These are phyloP conservation scores for Siderastrea siderea DNA, from an alignment of 92 coral and sea anemone genomes.

Conservation along the genomic window DNA sequence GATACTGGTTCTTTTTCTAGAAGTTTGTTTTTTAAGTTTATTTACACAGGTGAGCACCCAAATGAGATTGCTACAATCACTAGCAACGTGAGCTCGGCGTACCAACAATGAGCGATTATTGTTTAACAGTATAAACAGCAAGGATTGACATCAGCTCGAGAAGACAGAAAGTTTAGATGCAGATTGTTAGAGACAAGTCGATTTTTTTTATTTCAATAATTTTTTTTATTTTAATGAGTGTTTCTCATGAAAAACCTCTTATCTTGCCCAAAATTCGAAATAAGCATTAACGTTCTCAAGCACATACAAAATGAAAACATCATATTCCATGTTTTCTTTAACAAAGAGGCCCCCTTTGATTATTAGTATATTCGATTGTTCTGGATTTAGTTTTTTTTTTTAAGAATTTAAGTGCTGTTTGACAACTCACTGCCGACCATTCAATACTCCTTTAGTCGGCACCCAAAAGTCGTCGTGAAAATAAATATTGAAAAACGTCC, in stretches of 20 bases:
- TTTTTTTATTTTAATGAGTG: no score
- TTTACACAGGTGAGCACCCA: constrained; percentile 40
- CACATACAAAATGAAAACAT: neutral
- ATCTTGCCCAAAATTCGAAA: no score
- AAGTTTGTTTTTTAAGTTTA: constrained; percentile 22
- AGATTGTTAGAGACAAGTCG: no score
- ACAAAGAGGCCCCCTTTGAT: neutral
- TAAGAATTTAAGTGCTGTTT: neutral
- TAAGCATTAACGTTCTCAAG: no score
- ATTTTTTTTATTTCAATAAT: no score
- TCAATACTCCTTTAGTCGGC: neutral
- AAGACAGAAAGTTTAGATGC: neutral
- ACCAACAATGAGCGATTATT: neutral
- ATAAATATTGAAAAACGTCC: no score
- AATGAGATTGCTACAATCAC: constrained; percentile 4
- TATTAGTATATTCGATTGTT: neutral
- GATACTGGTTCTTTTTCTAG: constrained; percentile 1
- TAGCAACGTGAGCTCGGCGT: neutral
- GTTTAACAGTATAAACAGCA: neutral
- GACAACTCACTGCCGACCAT: neutral
- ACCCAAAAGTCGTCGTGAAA: no score
- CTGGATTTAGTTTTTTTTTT: neutral
- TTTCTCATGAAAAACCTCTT: no score
- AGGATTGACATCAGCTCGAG: neutral
- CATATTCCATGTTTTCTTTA: neutral